A percentile compares a stretch with the other conserved stretches of the same genome.
These are phyloP conservation scores for Globia sparganii DNA, from an alignment of 2,888 invertebrate genomes.

Conservation along the genomic window DNA sequence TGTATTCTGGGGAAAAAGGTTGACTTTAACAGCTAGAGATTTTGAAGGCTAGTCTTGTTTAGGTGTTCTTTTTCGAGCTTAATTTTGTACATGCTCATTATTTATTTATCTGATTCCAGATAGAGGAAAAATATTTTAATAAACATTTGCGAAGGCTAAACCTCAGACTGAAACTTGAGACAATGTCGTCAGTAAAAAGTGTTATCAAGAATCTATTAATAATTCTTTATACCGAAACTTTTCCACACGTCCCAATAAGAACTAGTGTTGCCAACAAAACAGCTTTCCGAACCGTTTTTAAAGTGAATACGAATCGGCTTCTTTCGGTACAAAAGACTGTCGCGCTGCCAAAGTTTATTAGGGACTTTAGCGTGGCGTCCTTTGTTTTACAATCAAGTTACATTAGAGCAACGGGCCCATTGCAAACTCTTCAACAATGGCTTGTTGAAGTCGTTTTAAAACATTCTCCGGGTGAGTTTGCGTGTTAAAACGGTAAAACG, in stretches of 20 bases:
- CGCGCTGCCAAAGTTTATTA: slow-evolving; percentile 80
- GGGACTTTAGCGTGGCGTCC: slow-evolving; percentile 71
- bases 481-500: slow-evolving; percentile 72
- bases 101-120: not conserved
- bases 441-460: slow-evolving; percentile 79
- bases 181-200: slow-evolving; percentile 7
- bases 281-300: slow-evolving; percentile 62
- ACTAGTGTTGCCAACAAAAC: slow-evolving; percentile 54
- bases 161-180: not conserved
- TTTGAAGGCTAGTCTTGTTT: slow-evolving; percentile 10
- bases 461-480: slow-evolving; percentile 75
- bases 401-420: slow-evolving; percentile 79
- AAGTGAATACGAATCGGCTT: slow-evolving; percentile 76
- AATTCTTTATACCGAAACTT: slow-evolving; percentile 23
- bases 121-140: not conserved
- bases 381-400: slow-evolving; percentile 86
- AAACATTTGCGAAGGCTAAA: not conserved
- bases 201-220: slow-evolving; percentile 13
- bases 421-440: slow-evolving; percentile 79
- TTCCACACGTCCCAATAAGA: slow-evolving; percentile 43
- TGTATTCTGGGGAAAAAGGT: slow-evolving; percentile 6
- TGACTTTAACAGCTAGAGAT: slow-evolving; percentile 15
- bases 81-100: not conserved
- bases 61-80: not conserved
- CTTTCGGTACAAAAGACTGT: slow-evolving; percentile 84